Evolutionary conservation across 2,888 invertebrate genomes (phyloP).

Genomic region (Metellina segmentata): DNA sequence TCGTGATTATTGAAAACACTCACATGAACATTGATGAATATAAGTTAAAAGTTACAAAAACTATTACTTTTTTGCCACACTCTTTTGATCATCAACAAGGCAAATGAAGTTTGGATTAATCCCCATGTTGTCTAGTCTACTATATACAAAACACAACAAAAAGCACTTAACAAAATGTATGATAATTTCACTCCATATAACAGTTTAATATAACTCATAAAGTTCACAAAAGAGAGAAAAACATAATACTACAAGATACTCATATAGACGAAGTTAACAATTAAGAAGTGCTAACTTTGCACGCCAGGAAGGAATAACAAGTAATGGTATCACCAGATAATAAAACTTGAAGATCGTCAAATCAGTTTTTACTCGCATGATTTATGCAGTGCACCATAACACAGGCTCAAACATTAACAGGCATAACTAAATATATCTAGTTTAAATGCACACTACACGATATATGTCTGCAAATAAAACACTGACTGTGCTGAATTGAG

Average conservation of each 20-base stretch:
- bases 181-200: slow-evolving; percentile 64
- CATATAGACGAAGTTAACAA: slow-evolving; percentile 50
- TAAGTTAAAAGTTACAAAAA: slow-evolving; percentile 56
- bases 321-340: slow-evolving; percentile 61
- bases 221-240: slow-evolving; percentile 53
- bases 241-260: slow-evolving; percentile 72
- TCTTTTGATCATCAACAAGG: slow-evolving; percentile 68
- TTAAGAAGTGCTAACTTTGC: slow-evolving; percentile 41
- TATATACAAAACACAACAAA: slow-evolving; percentile 62
- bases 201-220: slow-evolving; percentile 53
- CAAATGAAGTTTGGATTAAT: slow-evolving; percentile 42
- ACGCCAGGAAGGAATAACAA: slow-evolving; percentile 58
- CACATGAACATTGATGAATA: slow-evolving; percentile 22
- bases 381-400: slow-evolving; percentile 69
- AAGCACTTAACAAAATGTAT: slow-evolving; percentile 64
- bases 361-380: slow-evolving; percentile 55
- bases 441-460: slow-evolving; percentile 74
- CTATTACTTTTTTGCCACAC: slow-evolving; percentile 38
- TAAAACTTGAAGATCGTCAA: slow-evolving; percentile 42
- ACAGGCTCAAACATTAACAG: slow-evolving; percentile 71
- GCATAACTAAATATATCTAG: slow-evolving; percentile 72
- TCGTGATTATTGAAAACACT: slow-evolving; percentile 1
- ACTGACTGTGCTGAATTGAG: slow-evolving; percentile 73
- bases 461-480: slow-evolving; percentile 73
- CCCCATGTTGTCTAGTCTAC: slow-evolving; percentile 3